phyloP scores from a whole-genome alignment of 2,888 invertebrate genomes.

The Chrysopilus asiliformis region DNA sequence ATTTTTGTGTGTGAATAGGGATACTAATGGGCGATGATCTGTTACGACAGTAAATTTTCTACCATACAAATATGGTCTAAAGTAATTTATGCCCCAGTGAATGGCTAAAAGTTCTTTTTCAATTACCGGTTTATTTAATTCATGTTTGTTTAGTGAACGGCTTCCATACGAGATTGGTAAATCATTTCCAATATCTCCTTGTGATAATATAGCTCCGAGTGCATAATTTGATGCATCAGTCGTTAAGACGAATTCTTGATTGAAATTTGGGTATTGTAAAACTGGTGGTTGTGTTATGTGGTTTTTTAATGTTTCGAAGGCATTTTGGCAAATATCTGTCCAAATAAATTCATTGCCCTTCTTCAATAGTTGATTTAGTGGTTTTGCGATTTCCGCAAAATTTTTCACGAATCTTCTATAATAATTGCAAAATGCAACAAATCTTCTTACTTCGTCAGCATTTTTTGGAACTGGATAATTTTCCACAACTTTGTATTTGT shows the following conservation, averaged over 20 bases:
- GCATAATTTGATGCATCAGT: background rate
- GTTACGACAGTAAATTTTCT: background rate
- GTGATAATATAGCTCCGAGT: background rate
- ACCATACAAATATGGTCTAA: background rate
- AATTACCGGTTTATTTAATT: background rate
- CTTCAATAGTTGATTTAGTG: constrained; percentile 13
- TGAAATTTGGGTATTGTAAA: background rate
- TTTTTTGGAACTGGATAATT: constrained; percentile 17
- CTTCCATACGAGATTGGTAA: background rate
- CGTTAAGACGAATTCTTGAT: background rate
- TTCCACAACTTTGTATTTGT: constrained; percentile 15
- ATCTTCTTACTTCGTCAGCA: constrained; percentile 14
- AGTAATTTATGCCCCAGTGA: background rate
- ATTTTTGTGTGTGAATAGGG: no score
- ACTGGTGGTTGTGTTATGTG: constrained; percentile 1
- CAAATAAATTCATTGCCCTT: constrained; percentile 15
- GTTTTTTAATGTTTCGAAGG: constrained; percentile 10
- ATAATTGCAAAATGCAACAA: constrained; percentile 17
- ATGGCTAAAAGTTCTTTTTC: background rate
- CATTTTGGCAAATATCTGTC: constrained; percentile 6
- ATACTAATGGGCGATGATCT: no score
- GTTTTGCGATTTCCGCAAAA: constrained; percentile 17
- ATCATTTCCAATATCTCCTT: background rate
- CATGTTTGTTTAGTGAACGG: no score
- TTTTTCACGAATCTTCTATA: constrained; percentile 17